Conservation (phyloP, 1,140 invertebrate genomes). For the Stratiolaelaps scimitus region DNA sequence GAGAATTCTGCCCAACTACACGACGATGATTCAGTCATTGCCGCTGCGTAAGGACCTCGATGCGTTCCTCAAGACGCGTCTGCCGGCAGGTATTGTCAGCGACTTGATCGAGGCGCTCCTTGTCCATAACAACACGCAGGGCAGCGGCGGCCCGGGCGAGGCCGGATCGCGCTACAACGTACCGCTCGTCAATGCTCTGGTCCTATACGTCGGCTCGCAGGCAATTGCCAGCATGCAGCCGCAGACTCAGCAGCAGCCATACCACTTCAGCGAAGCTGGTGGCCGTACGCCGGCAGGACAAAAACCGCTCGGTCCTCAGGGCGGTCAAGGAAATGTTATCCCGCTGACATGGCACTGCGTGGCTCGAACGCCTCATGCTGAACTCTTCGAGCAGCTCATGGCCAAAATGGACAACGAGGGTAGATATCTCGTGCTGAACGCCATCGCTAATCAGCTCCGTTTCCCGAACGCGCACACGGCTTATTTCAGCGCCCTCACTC, state of each 20-base stretch:
- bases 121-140: too few relatives aligned
- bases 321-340: neutral
- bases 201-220: conserved; percentile 91
- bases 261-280: conserved; percentile 56
- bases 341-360: conserved; percentile 33
- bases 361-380: conserved; percentile 70
- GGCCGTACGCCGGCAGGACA: neutral
- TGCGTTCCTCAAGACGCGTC: conserved; percentile 82
- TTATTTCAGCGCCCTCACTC: conserved; percentile 92
- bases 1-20: conserved; percentile 75
- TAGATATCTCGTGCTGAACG: conserved; percentile 88
- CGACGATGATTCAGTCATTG: conserved; percentile 66
- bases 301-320: neutral
- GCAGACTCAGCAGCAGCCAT: conserved; percentile 75
- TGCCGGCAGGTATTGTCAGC: conserved; percentile 86
- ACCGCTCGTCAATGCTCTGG: conserved; percentile 86
- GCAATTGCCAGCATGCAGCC: conserved; percentile 58
- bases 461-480: conserved; percentile 99
- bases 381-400: conserved; percentile 97
- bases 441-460: conserved; percentile 91
- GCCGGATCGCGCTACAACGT: conserved; percentile 87
- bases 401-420: conserved; percentile 93
- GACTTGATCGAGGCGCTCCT: conserved; percentile 48
- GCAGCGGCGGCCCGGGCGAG: conserved; percentile 47
- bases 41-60: conserved; percentile 54